Evolutionary conservation across 2,888 invertebrate genomes (phyloP).

Genomic region (Pemphredon lugubris): DNA sequence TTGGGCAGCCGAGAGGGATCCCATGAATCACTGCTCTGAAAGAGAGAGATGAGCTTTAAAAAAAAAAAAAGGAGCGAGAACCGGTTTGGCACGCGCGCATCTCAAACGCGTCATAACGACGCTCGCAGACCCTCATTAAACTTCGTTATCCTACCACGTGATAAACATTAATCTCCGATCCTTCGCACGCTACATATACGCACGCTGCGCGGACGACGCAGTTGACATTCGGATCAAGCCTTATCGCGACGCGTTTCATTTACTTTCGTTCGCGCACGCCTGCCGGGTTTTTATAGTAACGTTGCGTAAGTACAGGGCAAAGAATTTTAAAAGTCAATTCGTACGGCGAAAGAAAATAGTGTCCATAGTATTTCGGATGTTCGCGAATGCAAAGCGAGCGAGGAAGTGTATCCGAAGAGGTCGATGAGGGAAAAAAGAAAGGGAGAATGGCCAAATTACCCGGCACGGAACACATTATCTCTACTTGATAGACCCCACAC

Average conservation of each 20-base stretch:
- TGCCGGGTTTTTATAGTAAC: not conserved
- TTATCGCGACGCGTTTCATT: not conserved
- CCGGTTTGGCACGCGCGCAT: constrained; percentile 70
- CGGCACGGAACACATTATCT: constrained; percentile 79
- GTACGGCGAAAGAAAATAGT: no score
- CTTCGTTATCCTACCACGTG: constrained; percentile 60
- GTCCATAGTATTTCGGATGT: constrained; percentile 9
- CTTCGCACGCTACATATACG: constrained; percentile 20
- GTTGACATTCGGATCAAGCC: no score
- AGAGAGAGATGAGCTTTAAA: constrained; percentile 51
- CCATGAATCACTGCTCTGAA: constrained; percentile 73
- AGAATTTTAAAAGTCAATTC: not conserved
- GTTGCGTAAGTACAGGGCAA: no score
- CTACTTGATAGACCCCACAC: constrained; percentile 76
- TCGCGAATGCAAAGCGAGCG: constrained; percentile 54
- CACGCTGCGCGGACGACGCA: not conserved
- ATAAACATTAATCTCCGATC: constrained; percentile 46
- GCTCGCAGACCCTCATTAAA: constrained; percentile 60
- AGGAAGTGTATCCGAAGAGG: constrained; percentile 27
- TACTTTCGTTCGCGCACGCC: not conserved
- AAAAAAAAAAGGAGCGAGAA: constrained; percentile 60
- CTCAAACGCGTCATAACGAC: constrained; percentile 53
- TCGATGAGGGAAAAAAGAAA: constrained; percentile 20
- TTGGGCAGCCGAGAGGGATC: constrained; percentile 74
- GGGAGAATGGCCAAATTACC: constrained; percentile 76